Evolutionary conservation across 2,113 vertebrate species (phyloP).

Genomic region (Neolamprologus sp.): DNA sequence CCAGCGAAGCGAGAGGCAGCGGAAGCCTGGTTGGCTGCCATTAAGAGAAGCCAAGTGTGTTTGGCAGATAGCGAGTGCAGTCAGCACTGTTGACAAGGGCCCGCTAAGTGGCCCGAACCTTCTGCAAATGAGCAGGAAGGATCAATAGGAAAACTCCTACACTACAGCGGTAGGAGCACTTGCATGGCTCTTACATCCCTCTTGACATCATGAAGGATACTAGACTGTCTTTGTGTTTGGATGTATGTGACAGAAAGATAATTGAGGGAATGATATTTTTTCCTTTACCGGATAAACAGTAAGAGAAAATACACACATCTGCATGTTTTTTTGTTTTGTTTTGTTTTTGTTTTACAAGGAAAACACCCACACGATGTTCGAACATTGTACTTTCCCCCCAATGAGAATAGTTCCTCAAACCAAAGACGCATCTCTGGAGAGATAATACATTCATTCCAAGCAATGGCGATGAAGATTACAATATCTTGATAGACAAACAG

Average conservation of each 20-base stretch:
- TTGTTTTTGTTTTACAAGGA: not conserved
- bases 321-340: not conserved
- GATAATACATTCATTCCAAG: slow-evolving; percentile 60
- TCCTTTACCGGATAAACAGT: slow-evolving; percentile 6
- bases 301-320: slow-evolving; percentile 15
- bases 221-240: not conserved
- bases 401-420: slow-evolving; percentile 15
- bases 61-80: slow-evolving; percentile 20
- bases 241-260: not conserved
- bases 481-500: slow-evolving; percentile 54
- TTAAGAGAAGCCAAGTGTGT: slow-evolving; percentile 11
- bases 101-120: slow-evolving; percentile 15
- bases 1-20: slow-evolving; percentile 1
- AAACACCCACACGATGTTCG: slow-evolving; percentile 2
- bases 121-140: slow-evolving; percentile 13
- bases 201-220: slow-evolving; percentile 51
- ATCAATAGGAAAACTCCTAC: slow-evolving; percentile 21
- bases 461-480: slow-evolving; percentile 52
- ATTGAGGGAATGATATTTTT: not conserved
- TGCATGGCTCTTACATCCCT: slow-evolving; percentile 60
- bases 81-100: not conserved
- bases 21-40: slow-evolving; percentile 14
- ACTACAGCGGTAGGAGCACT: not conserved
- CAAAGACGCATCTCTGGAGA: slow-evolving; percentile 22
- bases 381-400: not conserved